Conservation (phyloP, 2,113 vertebrate genomes). For the Hippocampus barbouri region DNA sequence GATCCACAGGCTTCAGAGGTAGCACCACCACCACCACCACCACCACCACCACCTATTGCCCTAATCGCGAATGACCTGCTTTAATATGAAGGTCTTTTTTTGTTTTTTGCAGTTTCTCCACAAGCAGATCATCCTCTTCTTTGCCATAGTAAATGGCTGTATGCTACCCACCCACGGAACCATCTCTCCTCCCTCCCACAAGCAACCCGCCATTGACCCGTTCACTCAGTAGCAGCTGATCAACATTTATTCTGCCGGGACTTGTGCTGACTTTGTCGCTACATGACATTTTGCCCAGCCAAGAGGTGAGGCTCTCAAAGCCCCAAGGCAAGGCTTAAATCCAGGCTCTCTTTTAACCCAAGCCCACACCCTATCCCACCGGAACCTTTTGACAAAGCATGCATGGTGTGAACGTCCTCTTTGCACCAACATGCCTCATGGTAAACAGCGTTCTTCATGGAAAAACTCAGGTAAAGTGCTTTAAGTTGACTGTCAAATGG, state of each 20-base stretch:
- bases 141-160: slow-evolving; percentile 73
- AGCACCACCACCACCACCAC: slow-evolving; percentile 5
- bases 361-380: slow-evolving; percentile 52
- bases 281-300: slow-evolving; percentile 20
- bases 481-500: slow-evolving; percentile 70
- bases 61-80: too few relatives aligned
- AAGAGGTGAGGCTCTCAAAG: slow-evolving; percentile 26
- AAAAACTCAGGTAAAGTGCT: slow-evolving; percentile 98
- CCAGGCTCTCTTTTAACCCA: slow-evolving; percentile 16
- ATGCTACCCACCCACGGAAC: slow-evolving; percentile 44
- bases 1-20: slow-evolving; percentile 92
- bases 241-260: background rate
- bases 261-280: slow-evolving; percentile 8
- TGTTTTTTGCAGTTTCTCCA: slow-evolving; percentile 78
- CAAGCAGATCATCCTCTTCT: slow-evolving; percentile 80
- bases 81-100: background rate
- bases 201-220: slow-evolving; percentile 3
- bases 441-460: slow-evolving; percentile 80
- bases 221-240: slow-evolving; percentile 52
- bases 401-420: slow-evolving; percentile 34
- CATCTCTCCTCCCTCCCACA: slow-evolving; percentile 19
- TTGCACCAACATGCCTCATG: slow-evolving; percentile 34
- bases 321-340: slow-evolving; percentile 33
- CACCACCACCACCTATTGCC: background rate
- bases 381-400: slow-evolving; percentile 54